A percentile compares a stretch with the other conserved stretches of the same genome.
Conservation (phyloP, 1,140 invertebrate genomes). For the Brachionus rubens region DNA sequence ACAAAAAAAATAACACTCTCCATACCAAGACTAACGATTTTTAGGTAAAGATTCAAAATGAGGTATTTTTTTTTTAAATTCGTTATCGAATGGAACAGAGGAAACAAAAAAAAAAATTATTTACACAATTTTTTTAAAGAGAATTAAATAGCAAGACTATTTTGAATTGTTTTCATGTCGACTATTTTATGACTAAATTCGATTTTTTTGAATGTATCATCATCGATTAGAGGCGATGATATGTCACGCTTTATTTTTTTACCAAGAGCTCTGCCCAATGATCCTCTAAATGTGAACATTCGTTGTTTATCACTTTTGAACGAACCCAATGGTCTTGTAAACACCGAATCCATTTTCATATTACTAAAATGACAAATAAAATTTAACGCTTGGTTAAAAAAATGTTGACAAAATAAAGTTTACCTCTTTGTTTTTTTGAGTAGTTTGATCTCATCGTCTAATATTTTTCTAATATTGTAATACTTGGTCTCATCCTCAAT, state of each 20-base stretch:
- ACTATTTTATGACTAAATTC: conserved; percentile 40
- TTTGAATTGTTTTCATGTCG: conserved; percentile 28
- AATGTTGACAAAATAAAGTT: too few species aligned
- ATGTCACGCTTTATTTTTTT: conserved; percentile 43
- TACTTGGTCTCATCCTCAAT: conserved; percentile 25
- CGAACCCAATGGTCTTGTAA: conserved; percentile 8
- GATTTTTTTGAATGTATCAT: conserved; percentile 42
- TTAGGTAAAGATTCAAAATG: background rate
- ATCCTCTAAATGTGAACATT: conserved; percentile 23
- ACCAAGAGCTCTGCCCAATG: conserved; percentile 27
- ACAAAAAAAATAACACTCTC: background rate
- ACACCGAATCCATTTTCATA: conserved; percentile 6
- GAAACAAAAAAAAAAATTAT: background rate
- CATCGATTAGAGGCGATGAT: conserved; percentile 38
- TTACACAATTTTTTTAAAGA: background rate
- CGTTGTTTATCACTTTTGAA: conserved; percentile 31
- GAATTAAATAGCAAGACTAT: background rate
- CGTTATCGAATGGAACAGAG: too few species aligned
- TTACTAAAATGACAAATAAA: conserved; percentile 31
- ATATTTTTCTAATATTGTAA: conserved; percentile 19
- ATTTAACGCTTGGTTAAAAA: too few species aligned
- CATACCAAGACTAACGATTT: conserved; percentile 5
- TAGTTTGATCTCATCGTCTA: conserved; percentile 29
- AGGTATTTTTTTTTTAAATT: background rate
- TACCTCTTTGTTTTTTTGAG: conserved; percentile 23